Percentiles rank a stretch among this genome's conserved stretches.
phyloP scores from a whole-genome alignment of 2,113 vertebrate genomes.

The Gadus chalcogrammus region DNA sequence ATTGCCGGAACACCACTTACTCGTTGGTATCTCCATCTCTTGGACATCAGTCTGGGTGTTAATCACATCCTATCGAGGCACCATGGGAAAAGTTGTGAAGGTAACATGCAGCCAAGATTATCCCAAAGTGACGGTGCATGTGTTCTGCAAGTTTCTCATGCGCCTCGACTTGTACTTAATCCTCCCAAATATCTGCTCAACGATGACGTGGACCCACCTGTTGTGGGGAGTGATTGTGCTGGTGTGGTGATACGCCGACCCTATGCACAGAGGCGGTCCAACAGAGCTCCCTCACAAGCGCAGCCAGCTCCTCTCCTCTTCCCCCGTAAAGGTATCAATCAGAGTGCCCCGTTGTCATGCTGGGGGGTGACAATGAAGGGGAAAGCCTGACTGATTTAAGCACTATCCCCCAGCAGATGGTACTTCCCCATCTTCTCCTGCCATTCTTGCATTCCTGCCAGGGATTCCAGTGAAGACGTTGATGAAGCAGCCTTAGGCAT shows the following conservation, averaged over 20 bases:
- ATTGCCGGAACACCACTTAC: background rate
- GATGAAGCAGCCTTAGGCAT: constrained; percentile 13
- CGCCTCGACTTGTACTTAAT: background rate
- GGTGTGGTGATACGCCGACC: background rate
- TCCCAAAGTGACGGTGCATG: background rate
- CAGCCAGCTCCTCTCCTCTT: too few species aligned
- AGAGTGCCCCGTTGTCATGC: constrained; percentile 9
- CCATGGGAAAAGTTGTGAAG: background rate
- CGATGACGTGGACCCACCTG: background rate
- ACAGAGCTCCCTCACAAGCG: background rate
- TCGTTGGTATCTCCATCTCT: background rate
- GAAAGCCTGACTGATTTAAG: constrained; percentile 15
- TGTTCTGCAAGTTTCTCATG: background rate
- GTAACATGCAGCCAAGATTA: background rate
- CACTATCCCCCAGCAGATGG: constrained; percentile 10
- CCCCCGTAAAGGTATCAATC: too few species aligned
- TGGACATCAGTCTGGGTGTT: background rate
- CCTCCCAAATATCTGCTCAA: background rate
- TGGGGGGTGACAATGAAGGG: constrained; percentile 17
- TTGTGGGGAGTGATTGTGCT: too few species aligned
- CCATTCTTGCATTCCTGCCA: constrained; percentile 15
- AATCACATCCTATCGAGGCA: background rate
- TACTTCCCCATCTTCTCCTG: constrained; percentile 20
- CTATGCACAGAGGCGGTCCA: background rate
- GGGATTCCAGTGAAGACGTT: constrained; percentile 22